Base-by-base conservation (phyloP, 2,888 invertebrate genomes). In the Pterobdella sp. region DNA sequence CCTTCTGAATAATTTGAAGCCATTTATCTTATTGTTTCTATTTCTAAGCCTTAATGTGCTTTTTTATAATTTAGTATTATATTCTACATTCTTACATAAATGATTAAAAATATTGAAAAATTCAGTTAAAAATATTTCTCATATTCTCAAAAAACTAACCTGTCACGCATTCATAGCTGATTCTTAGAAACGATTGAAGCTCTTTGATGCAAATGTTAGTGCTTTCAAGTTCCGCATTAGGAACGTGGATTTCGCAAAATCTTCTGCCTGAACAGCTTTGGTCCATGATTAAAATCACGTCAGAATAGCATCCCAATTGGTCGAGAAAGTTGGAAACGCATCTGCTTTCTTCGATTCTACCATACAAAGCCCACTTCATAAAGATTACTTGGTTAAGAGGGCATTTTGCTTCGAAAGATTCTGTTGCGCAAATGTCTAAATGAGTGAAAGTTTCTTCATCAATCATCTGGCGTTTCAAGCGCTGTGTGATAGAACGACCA, bases 401-500 rank as follows among this genome's bases (percentile, higher is more conserved):
- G 63, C 75, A 75, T n/a, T 73, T 63, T 10, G 75, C 73, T 34
- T 56, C 35, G 60, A 75, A 75, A 14, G 70, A 64, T 63, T 75
- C 73, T 10, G 75, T 64, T 64, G 73, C 75, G 72, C 75, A 75
- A 14, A 71, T 36, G 29, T 74, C 72, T 35, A 69, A 37, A n/a
- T 69, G 69, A 1, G 36, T 34, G 26, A 36, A 42, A 42, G 36
- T 26, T n/a, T 4, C 18, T 29, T 65, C 65, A 10, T 60, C 60
- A 4, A 66, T n/a, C 26, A 37, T 22, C 26, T 68, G 42, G 42
- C 42, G 42, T 42, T 42, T 42, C 42, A 42, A 18, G 42, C 42
- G 42, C 42, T 42, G 42, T 42, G 42, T 42, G 18, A 42, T n/a
- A n/a, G n/a, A n/a, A n/a, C n/a, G n/a, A n/a, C n/a, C n/a, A n/a